A percentile compares a stretch with the other conserved stretches of the same genome.
Conservation (phyloP, 2,797 vertebrate genomes). For the Enteromius fasciolatus region DNA sequence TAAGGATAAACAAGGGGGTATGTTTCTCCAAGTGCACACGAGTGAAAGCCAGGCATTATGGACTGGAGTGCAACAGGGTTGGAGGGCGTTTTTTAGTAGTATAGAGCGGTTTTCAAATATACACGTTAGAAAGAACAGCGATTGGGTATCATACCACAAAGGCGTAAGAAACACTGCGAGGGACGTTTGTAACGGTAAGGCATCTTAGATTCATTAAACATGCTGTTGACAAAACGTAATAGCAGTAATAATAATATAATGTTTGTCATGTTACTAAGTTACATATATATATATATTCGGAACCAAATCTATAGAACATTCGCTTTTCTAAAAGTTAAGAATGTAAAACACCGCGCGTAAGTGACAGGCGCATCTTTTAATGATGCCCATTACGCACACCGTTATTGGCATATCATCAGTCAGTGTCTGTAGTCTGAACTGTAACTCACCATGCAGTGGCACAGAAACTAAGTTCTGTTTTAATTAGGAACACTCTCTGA, state of each 20-base stretch:
- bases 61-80: constrained; percentile 20
- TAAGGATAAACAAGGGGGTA: constrained; percentile 26
- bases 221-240: background rate
- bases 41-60: constrained; percentile 10
- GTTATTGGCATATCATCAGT: constrained; percentile 62
- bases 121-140: background rate
- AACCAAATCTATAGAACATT: background rate
- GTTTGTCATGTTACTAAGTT: background rate
- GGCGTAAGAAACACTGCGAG: constrained; percentile 23
- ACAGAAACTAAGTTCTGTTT: constrained; percentile 51
- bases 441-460: constrained; percentile 13
- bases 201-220: constrained; percentile 17
- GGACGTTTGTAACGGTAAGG: constrained; percentile 52
- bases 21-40: constrained; percentile 29
- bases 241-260: background rate
- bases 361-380: constrained; percentile 61
- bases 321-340: background rate
- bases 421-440: constrained; percentile 24
- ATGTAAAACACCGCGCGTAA: background rate
- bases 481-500: constrained; percentile 48
- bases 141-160: background rate
- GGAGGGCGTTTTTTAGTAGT: constrained; percentile 36
- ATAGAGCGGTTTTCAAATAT: constrained; percentile 2
- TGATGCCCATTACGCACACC: constrained; percentile 59
- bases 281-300: background rate